A percentile compares a stretch with the other conserved stretches of the same genome.
These are phyloP conservation scores for Glaucomys volans DNA, from an alignment of 2,113 vertebrate genomes.

Conservation along the genomic window DNA sequence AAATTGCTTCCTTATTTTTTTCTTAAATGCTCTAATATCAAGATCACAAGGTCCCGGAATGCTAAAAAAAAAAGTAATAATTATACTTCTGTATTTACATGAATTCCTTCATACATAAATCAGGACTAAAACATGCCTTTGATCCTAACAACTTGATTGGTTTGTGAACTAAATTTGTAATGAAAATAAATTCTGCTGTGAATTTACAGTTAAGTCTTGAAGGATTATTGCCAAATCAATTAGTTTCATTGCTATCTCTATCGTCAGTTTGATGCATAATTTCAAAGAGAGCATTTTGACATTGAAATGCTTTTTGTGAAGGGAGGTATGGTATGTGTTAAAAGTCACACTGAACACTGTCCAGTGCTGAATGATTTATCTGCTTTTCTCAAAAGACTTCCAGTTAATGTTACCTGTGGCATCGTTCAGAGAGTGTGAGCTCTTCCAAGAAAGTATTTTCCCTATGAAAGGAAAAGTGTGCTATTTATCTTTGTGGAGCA, in stretches of 20 bases:
- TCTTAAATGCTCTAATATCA: neutral
- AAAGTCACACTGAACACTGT: constrained; percentile 35
- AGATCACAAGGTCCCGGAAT: neutral
- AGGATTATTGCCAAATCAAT: constrained; percentile 52
- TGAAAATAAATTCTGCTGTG: neutral
- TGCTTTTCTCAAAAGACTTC: constrained; percentile 66
- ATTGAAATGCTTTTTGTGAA: constrained; percentile 45
- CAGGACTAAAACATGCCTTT: neutral
- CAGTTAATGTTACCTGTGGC: constrained; percentile 72
- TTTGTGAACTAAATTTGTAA: neutral
- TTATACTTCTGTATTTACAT: neutral
- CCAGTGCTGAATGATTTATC: constrained; percentile 76
- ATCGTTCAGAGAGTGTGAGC: constrained; percentile 72
- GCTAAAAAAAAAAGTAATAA: neutral
- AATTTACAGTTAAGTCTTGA: neutral
- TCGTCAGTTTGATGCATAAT: neutral
- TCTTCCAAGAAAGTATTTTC: constrained; percentile 72
- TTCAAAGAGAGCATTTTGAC: constrained; percentile 76
- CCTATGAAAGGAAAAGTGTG: constrained; percentile 6
- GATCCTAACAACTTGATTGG: neutral
- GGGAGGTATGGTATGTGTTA: constrained; percentile 43
- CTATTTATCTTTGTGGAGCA: constrained; percentile 49
- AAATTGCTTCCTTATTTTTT: neutral
- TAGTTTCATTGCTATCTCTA: constrained; percentile 1
- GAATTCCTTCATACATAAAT: neutral